Evolutionary conservation across 2,113 vertebrate genomes (phyloP).

Genomic region (Amia ocellicauda): DNA sequence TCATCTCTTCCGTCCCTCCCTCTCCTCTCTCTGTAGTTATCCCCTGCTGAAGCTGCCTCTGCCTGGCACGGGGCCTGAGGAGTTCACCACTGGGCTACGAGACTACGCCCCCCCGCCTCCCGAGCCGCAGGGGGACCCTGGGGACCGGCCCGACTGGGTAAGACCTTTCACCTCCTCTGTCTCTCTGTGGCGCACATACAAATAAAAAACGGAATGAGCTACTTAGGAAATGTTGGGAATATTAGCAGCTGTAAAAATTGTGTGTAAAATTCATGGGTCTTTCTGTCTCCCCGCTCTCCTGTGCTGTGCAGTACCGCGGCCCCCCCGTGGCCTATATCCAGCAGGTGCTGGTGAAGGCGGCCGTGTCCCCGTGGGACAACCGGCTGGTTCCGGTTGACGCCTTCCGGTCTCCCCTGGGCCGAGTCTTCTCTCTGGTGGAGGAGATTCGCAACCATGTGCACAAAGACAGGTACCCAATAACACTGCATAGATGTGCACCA

Average conservation of each 20-base stretch:
- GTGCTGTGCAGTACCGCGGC: constrained; percentile 73
- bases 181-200: no score
- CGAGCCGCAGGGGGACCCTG: constrained; percentile 57
- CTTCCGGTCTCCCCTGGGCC: constrained; percentile 85
- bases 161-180: constrained; percentile 21
- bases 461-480: constrained; percentile 72
- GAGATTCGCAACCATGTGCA: constrained; percentile 91
- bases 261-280: no score
- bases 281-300: no score
- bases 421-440: constrained; percentile 86
- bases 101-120: constrained; percentile 75
- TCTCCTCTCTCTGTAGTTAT: constrained; percentile 67
- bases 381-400: constrained; percentile 86
- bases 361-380: constrained; percentile 91
- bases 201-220: no score
- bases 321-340: constrained; percentile 93
- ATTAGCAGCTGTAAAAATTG: no score
- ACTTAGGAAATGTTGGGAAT: no score
- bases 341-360: constrained; percentile 92
- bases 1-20: no score
- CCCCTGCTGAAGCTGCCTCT: constrained; percentile 89
- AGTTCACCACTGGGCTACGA: constrained; percentile 86
- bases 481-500: background rate
- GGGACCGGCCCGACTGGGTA: constrained; percentile 87
- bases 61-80: constrained; percentile 89